These are phyloP conservation scores for Calvadosia cruxmelitensis DNA, from an alignment of 30 jellyfish, hydroid and myxozoan genomes.

Conservation along the genomic window DNA sequence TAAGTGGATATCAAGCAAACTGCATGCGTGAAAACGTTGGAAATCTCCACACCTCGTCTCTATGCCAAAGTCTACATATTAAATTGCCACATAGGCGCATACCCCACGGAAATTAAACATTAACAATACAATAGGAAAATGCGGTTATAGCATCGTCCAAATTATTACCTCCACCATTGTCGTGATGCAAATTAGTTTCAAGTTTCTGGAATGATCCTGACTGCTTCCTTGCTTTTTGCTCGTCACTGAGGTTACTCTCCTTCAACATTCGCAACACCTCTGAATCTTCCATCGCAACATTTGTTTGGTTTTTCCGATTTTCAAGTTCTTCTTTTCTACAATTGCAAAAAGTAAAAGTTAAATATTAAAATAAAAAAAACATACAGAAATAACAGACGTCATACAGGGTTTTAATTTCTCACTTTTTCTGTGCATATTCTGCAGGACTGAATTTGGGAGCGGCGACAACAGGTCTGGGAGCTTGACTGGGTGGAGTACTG, in stretches of 20 bases:
- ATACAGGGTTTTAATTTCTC: background rate
- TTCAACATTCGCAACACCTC: conserved; percentile 41
- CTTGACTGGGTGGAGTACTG: conserved; percentile 26
- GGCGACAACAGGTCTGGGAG: conserved; percentile 26
- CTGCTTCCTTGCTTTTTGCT: background rate
- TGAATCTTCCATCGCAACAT: conserved; percentile 37
- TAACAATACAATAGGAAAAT: too few relatives aligned
- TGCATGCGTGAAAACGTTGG: too few relatives aligned
- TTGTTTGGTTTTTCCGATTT: conserved; percentile 69
- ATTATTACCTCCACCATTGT: background rate
- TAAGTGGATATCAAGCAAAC: too few relatives aligned
- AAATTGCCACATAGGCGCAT: too few relatives aligned
- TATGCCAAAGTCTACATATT: too few relatives aligned
- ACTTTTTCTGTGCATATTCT: conserved; percentile 89
- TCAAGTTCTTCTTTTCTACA: conserved; percentile 91
- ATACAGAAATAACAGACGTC: background rate
- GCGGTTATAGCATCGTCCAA: too few relatives aligned
- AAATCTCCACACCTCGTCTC: too few relatives aligned
- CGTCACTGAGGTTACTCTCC: background rate
- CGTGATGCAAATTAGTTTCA: background rate
- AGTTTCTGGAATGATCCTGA: background rate
- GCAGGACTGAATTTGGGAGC: conserved; percentile 90
- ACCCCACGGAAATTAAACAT: too few relatives aligned
- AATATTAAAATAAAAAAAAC: background rate
- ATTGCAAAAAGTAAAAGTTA: background rate